These are phyloP conservation scores for Cheirogaleus medius DNA, from an alignment of 2,113 vertebrate genomes.

Conservation along the genomic window DNA sequence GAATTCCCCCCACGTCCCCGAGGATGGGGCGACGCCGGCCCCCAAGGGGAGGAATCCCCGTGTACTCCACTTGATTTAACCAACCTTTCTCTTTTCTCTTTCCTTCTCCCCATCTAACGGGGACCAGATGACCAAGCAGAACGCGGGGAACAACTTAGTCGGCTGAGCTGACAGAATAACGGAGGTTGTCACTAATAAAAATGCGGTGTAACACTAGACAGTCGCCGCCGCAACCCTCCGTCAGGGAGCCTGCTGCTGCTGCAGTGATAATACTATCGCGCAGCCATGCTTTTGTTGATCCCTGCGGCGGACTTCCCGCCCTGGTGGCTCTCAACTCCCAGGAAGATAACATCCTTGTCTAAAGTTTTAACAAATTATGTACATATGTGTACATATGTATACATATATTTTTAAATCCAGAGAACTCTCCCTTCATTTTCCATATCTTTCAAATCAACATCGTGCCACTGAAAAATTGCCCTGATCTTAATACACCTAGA, in stretches of 20 bases:
- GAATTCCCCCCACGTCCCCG: neutral
- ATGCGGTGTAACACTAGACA: slow-evolving; percentile 5
- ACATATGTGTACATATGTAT: neutral
- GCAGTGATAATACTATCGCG: slow-evolving; percentile 47
- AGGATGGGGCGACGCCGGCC: neutral
- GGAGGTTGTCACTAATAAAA: slow-evolving; percentile 64
- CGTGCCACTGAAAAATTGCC: neutral
- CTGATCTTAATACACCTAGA: neutral
- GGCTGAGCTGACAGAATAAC: slow-evolving; percentile 52
- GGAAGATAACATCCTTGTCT: slow-evolving; percentile 49
- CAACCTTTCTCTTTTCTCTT: slow-evolving; percentile 4
- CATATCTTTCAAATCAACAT: neutral
- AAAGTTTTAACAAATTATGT: neutral
- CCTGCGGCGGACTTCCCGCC: slow-evolving; percentile 41
- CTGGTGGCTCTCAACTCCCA: neutral
- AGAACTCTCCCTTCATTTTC: neutral
- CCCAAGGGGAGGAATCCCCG: neutral
- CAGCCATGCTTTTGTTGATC: slow-evolving; percentile 71
- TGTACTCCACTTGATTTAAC: neutral
- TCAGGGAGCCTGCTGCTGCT: slow-evolving; percentile 43
- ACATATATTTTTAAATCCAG: neutral
- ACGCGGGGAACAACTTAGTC: neutral
- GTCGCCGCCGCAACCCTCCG: slow-evolving; percentile 51
- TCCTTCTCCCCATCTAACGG: neutral
- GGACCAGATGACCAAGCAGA: slow-evolving; percentile 22